These are phyloP conservation scores for Ethmia dodecea DNA, from an alignment of 2,888 invertebrate genomes.

Conservation along the genomic window DNA sequence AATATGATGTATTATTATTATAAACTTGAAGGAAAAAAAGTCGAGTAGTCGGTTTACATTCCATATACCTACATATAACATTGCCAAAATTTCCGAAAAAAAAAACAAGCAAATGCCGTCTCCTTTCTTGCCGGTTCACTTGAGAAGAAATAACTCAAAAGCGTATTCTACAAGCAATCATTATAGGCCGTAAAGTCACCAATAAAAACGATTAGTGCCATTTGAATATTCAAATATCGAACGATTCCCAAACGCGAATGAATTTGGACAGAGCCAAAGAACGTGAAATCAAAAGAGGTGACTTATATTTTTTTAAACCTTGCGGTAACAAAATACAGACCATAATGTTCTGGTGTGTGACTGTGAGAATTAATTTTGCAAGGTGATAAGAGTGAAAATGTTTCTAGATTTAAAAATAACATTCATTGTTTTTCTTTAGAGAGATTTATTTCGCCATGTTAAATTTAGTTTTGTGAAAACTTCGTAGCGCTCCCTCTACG, in stretches of 20 bases:
- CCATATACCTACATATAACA: too few relatives aligned
- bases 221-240: slow-evolving; percentile 68
- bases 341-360: too few relatives aligned
- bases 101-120: not conserved
- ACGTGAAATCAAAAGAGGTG: slow-evolving; percentile 1
- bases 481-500: slow-evolving; percentile 50
- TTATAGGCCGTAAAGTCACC: slow-evolving; percentile 68
- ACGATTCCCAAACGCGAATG: slow-evolving; percentile 51
- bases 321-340: not conserved
- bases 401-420: too few relatives aligned
- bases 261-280: slow-evolving; percentile 27
- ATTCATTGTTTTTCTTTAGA: too few relatives aligned
- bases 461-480: not conserved
- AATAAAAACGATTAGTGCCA: slow-evolving; percentile 69
- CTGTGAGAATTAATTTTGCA: too few relatives aligned
- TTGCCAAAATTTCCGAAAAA: too few relatives aligned
- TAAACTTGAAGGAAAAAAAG: too few relatives aligned
- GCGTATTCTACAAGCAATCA: slow-evolving; percentile 49
- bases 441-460: too few relatives aligned
- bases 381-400: too few relatives aligned
- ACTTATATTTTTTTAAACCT: not conserved
- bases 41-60: too few relatives aligned
- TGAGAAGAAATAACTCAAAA: slow-evolving; percentile 38
- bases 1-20: too few relatives aligned
- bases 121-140: slow-evolving; percentile 7